Evolutionary conservation across 2,797 vertebrate genomes (phyloP).

Genomic region (Enteromius mattozi): DNA sequence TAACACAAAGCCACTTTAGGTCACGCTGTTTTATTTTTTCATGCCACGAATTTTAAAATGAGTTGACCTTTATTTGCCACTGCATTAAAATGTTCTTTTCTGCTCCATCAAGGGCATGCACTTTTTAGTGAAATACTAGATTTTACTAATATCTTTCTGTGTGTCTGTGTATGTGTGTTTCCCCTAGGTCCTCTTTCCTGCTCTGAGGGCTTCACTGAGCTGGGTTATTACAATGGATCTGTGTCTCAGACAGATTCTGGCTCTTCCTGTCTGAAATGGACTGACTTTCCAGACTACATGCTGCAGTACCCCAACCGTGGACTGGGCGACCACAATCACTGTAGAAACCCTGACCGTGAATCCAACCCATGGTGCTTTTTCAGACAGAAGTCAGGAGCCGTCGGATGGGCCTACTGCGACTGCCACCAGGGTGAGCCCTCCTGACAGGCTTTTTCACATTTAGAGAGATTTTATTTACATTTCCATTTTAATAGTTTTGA

Average conservation of each 20-base stretch:
- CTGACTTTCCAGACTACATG: constrained; percentile 89
- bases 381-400: constrained; percentile 84
- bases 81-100: background rate
- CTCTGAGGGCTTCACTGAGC: constrained; percentile 70
- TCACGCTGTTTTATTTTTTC: background rate
- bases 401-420: constrained; percentile 91
- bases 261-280: constrained; percentile 83
- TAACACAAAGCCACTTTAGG: background rate
- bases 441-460: background rate
- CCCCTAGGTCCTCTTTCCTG: constrained; percentile 69
- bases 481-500: background rate
- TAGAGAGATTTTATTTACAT: background rate
- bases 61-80: constrained; percentile 14
- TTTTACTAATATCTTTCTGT: background rate
- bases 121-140: background rate
- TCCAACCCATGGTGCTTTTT: constrained; percentile 92
- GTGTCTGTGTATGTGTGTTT: constrained; percentile 43
- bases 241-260: constrained; percentile 78
- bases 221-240: constrained; percentile 75
- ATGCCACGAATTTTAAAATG: background rate
- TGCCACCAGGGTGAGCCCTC: constrained; percentile 84
- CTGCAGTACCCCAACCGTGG: constrained; percentile 88
- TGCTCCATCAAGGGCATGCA: background rate
- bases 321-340: constrained; percentile 88
- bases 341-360: constrained; percentile 89